Evolutionary conservation across 1,140 invertebrate genomes (phyloP).

Genomic region (Hycleus phaleratus): DNA sequence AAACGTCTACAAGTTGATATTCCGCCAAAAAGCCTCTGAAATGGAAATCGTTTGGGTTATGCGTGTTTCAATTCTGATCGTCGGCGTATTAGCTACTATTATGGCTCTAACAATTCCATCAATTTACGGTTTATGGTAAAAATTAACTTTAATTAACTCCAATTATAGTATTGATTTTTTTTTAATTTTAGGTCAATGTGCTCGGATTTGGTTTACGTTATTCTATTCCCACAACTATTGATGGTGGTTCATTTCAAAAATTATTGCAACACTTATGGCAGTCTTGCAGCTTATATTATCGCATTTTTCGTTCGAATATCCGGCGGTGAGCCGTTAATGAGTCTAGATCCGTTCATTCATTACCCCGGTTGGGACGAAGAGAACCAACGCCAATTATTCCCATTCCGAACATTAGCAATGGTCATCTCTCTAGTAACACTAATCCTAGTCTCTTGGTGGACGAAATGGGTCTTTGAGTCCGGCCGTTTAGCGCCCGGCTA

Average conservation of each 20-base stretch:
- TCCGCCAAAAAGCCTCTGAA: slow-evolving; percentile 87
- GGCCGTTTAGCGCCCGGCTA: slow-evolving; percentile 79
- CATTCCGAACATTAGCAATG: slow-evolving; percentile 89
- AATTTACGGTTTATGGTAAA: slow-evolving; percentile 92
- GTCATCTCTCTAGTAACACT: slow-evolving; percentile 70
- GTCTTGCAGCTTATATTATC: slow-evolving; percentile 80
- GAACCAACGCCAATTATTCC: slow-evolving; percentile 68
- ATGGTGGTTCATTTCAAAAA: slow-evolving; percentile 95
- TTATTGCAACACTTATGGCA: slow-evolving; percentile 95
- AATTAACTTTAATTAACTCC: neutral
- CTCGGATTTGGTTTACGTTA: slow-evolving; percentile 95
- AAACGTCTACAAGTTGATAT: slow-evolving; percentile 95
- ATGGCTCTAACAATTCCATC: slow-evolving; percentile 96
- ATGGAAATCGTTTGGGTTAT: slow-evolving; percentile 98
- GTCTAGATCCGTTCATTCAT: slow-evolving; percentile 73
- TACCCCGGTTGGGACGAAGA: slow-evolving; percentile 79
- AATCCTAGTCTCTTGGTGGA: slow-evolving; percentile 67
- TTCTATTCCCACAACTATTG: slow-evolving; percentile 95
- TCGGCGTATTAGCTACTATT: slow-evolving; percentile 83
- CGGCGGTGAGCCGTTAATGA: slow-evolving; percentile 82
- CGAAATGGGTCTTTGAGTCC: slow-evolving; percentile 73
- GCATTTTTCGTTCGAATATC: slow-evolving; percentile 79
- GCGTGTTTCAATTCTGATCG: slow-evolving; percentile 86
- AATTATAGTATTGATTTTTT: neutral
- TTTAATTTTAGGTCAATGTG: slow-evolving; percentile 70